phyloP scores from a whole-genome alignment of 2,797 vertebrate species.

The Nasua narica region DNA sequence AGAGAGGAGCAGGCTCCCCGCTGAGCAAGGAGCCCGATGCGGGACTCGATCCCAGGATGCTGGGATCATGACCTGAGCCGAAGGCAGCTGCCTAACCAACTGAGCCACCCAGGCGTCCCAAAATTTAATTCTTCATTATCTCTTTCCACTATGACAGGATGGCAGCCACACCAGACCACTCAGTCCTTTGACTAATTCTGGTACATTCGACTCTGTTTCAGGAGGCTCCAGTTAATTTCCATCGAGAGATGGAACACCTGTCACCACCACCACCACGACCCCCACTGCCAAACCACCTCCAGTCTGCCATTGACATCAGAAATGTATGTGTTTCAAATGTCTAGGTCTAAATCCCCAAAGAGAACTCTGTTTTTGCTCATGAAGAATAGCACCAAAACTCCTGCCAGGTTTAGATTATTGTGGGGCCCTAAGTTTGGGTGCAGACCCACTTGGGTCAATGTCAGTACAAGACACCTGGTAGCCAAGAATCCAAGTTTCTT shows the following conservation, averaged over 20 bases:
- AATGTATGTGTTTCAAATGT: not conserved
- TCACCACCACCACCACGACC: not conserved
- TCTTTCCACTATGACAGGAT: not conserved
- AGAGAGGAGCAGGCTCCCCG: too few species aligned
- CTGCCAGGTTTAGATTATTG: not conserved
- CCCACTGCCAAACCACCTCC: not conserved
- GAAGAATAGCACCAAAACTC: not conserved
- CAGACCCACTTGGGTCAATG: not conserved
- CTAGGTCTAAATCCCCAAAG: not conserved
- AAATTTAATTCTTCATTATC: not conserved
- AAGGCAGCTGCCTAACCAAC: too few species aligned
- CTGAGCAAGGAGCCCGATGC: too few species aligned
- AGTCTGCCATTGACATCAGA: not conserved
- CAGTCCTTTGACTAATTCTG: not conserved
- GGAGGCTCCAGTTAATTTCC: not conserved
- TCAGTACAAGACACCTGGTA: not conserved
- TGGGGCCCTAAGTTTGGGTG: not conserved
- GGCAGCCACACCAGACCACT: not conserved
- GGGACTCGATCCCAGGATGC: too few species aligned
- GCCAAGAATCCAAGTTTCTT: not conserved
- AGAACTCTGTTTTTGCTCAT: conserved; percentile 26
- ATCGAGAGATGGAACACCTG: too few species aligned
- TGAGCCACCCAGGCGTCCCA: too few species aligned
- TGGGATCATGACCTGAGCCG: too few species aligned
- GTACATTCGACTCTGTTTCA: not conserved